These are phyloP conservation scores for Drosophila dives DNA, from an alignment of 2,888 invertebrate species.

Conservation along the genomic window DNA sequence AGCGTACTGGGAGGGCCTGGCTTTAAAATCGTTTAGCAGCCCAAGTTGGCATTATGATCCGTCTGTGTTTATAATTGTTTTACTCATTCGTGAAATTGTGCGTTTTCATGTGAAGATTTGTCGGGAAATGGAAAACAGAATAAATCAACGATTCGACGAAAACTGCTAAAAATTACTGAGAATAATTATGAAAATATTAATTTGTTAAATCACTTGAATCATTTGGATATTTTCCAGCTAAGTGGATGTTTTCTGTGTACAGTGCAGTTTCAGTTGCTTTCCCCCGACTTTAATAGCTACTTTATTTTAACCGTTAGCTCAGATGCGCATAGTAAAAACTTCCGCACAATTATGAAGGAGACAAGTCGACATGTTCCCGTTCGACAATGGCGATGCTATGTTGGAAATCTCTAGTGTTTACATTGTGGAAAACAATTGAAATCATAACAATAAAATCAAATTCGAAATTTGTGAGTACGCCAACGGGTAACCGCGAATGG, in stretches of 20 bases:
- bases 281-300: neutral
- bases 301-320: neutral
- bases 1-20: constrained; percentile 36
- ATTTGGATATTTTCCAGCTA: neutral
- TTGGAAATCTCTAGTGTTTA: constrained; percentile 70
- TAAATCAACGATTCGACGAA: neutral
- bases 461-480: constrained; percentile 66
- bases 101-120: constrained; percentile 46
- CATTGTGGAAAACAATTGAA: constrained; percentile 73
- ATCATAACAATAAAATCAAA: constrained; percentile 76
- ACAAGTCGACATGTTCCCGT: constrained; percentile 46
- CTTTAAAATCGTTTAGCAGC: constrained; percentile 52
- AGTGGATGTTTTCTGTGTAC: neutral
- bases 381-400: constrained; percentile 31
- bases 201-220: neutral
- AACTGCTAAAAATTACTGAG: neutral
- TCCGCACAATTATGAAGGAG: constrained; percentile 33
- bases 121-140: neutral
- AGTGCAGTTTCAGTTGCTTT: neutral
- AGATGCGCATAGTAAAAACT: neutral
- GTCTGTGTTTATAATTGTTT: constrained; percentile 31
- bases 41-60: constrained; percentile 46
- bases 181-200: constrained; percentile 1
- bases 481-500: constrained; percentile 21
- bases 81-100: constrained; percentile 35